These are phyloP conservation scores for Chlamydotis undulata DNA, from an alignment of 2,113 vertebrate genomes.

Conservation along the genomic window DNA sequence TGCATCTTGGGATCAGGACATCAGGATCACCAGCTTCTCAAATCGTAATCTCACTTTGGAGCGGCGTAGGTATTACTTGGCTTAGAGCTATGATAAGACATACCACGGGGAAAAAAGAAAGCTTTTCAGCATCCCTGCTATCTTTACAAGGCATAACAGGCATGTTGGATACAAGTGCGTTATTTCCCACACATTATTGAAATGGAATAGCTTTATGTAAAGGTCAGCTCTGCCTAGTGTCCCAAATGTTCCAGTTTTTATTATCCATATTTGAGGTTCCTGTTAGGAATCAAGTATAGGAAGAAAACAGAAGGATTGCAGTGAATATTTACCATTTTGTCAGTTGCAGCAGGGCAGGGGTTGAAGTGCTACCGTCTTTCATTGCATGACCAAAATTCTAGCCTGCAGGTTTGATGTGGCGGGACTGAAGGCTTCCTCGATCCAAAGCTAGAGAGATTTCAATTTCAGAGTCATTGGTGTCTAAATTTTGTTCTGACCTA, in stretches of 20 bases:
- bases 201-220: background rate
- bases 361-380: background rate
- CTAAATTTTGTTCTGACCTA: background rate
- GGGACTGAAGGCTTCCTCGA: background rate
- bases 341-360: background rate
- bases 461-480: background rate
- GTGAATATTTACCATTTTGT: background rate
- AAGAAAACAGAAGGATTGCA: background rate
- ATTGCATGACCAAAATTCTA: background rate
- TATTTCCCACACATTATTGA: background rate
- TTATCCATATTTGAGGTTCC: background rate
- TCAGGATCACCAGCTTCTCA: background rate
- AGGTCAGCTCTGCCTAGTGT: background rate
- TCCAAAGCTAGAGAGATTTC: background rate
- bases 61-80: accelerated
- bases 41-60: background rate
- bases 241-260: background rate
- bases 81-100: background rate
- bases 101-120: background rate
- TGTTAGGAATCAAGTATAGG: background rate
- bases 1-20: background rate
- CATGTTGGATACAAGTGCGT: background rate
- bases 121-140: background rate
- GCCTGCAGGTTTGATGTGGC: background rate
- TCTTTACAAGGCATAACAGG: background rate